Evolutionary conservation across 2,888 invertebrate species (phyloP).

Genomic region (Entomobrya multifasciata): DNA sequence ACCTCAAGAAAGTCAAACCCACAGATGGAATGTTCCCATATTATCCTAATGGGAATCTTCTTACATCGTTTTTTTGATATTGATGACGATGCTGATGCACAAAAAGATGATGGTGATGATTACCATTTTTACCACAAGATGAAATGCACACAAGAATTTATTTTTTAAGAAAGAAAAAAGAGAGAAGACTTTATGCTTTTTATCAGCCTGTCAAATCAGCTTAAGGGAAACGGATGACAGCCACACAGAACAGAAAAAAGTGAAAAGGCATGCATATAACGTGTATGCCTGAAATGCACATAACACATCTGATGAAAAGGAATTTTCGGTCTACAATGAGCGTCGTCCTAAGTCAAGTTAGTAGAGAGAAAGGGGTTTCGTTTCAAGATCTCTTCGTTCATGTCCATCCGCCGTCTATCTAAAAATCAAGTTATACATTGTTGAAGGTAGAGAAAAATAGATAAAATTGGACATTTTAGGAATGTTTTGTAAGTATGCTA

Average conservation of each 20-base stretch:
- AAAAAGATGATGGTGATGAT: slow-evolving; percentile 16
- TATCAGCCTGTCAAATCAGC: slow-evolving; percentile 73
- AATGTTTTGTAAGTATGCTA: slow-evolving; percentile 55
- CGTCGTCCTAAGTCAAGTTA: not conserved
- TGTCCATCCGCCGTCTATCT: slow-evolving; percentile 46
- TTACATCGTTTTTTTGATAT: slow-evolving; percentile 46
- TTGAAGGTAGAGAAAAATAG: slow-evolving; percentile 50
- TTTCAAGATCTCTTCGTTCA: slow-evolving; percentile 16
- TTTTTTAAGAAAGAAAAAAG: slow-evolving; percentile 23
- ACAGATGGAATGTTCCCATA: slow-evolving; percentile 69
- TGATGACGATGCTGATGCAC: slow-evolving; percentile 50
- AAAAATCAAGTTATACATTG: slow-evolving; percentile 31
- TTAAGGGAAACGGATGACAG: slow-evolving; percentile 71
- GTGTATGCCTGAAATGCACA: slow-evolving; percentile 13
- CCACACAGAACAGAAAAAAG: slow-evolving; percentile 65
- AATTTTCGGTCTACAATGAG: slow-evolving; percentile 11
- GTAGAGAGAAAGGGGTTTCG: slow-evolving; percentile 31
- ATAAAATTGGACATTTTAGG: slow-evolving; percentile 73
- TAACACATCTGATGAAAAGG: not conserved
- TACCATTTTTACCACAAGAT: slow-evolving; percentile 57
- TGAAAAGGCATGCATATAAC: slow-evolving; percentile 38
- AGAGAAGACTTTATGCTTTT: slow-evolving; percentile 72
- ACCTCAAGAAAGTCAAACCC: slow-evolving; percentile 56
- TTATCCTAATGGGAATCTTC: slow-evolving; percentile 58
- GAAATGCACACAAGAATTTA: slow-evolving; percentile 37